Conservation (phyloP, 1,140 invertebrate genomes). For the Diachasma alloeum region DNA sequence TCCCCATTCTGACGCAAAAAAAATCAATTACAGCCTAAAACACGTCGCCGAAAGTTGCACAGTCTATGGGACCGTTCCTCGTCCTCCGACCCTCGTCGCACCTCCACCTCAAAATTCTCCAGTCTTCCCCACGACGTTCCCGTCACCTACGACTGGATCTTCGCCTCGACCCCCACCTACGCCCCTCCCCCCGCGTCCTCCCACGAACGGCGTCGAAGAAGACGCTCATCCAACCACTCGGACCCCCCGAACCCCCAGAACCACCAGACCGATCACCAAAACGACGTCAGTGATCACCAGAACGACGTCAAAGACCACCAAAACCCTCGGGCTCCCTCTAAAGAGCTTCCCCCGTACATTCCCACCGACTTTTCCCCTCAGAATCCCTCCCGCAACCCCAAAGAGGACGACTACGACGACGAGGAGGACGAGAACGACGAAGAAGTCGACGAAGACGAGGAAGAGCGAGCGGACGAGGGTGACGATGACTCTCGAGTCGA, state of each 20-base stretch:
- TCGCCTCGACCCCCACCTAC: conserved; percentile 48
- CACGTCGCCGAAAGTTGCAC: conserved; percentile 75
- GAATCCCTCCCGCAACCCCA: not conserved
- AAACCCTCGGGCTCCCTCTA: not conserved
- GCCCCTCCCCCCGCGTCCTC: not conserved
- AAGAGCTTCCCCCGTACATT: not conserved
- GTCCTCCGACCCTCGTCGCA: conserved; percentile 47
- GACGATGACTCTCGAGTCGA: conserved; percentile 26
- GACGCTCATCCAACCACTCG: not conserved
- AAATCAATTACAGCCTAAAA: conserved; percentile 71
- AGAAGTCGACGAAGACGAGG: conserved; percentile 45
- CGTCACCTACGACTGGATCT: conserved; percentile 67
- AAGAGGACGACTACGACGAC: conserved; percentile 11
- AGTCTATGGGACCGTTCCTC: conserved; percentile 73
- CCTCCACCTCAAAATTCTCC: conserved; percentile 65
- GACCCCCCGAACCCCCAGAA: not conserved
- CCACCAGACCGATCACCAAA: not conserved
- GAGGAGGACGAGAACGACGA: conserved; percentile 26
- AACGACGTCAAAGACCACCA: not conserved
- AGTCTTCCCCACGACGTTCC: conserved; percentile 70
- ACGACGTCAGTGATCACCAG: not conserved
- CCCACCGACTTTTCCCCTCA: not conserved
- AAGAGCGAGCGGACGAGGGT: conserved; percentile 12
- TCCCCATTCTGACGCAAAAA: not conserved
- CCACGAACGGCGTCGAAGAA: not conserved